phyloP scores from a whole-genome alignment of 2,888 invertebrate genomes.

The Rutpela maculata region DNA sequence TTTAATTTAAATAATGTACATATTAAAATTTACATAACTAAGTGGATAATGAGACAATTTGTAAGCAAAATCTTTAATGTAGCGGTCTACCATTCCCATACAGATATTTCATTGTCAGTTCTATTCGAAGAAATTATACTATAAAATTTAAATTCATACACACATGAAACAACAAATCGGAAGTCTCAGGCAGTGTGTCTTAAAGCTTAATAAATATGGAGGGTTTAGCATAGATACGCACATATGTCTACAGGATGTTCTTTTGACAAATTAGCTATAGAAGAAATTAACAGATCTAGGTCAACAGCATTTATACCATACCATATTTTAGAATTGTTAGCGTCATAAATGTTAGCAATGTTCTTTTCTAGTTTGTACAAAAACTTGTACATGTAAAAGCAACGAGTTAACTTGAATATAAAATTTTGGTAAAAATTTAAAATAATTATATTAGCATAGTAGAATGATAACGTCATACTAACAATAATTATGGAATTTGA shows the following conservation, averaged over 20 bases:
- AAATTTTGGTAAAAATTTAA: too few species aligned
- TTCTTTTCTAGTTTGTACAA: background rate
- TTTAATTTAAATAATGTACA: conserved; percentile 29
- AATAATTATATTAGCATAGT: too few species aligned
- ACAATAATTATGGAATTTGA: too few species aligned
- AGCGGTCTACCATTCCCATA: conserved; percentile 15
- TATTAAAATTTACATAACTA: conserved; percentile 25
- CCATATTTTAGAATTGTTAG: background rate
- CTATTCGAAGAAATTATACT: conserved; percentile 26
- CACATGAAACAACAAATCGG: conserved; percentile 2
- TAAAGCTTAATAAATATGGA: conserved; percentile 1
- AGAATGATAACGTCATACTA: too few species aligned
- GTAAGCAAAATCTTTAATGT: conserved; percentile 25
- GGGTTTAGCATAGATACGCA: background rate
- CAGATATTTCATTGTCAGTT: background rate
- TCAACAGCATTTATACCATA: background rate
- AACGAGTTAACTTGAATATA: too few species aligned
- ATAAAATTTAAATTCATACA: conserved; percentile 26
- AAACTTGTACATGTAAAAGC: too few species aligned
- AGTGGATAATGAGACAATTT: conserved; percentile 28
- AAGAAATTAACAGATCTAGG: background rate
- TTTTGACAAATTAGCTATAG: background rate
- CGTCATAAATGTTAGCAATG: background rate
- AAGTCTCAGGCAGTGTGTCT: conserved; percentile 4
- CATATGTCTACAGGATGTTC: conserved; percentile 3